Base-by-base conservation (phyloP, 2,888 invertebrate genomes). In the Muschampia plurimacula region DNA sequence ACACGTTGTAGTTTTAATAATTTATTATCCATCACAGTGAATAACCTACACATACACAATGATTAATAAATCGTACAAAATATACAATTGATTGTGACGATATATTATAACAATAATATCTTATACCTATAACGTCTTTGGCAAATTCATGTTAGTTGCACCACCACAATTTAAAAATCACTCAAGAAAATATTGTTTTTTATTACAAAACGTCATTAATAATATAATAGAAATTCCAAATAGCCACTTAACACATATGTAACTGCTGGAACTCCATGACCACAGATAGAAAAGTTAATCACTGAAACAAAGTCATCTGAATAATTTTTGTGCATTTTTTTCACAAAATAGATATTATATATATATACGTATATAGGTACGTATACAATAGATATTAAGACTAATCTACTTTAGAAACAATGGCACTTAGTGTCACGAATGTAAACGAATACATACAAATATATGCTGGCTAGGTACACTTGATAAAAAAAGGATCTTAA, bases 351-450 rank as follows among this genome's bases (percentile, higher is more conserved):
- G 12, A 13, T 12, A 2, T 46, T 36, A 6, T 32, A 2, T 32
- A 1, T 41, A 41, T 1, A 41, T 8, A 9, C 9, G 9, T 41
- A 8, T 32, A 32, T 32, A 32, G 2, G 32, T 32, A 32, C 32
- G 3, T 32, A 32, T 3, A 32, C 7, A 12, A 12, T 44, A 12
- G 9, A 44, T 44, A 3, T 44, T 44, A 12, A 12, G 9, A 49
- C 5, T n/a, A n/a, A 49, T n/a, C 4, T n/a, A 59, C 36, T 6
- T 32, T 32, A 36, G 6, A 67, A 44, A 44, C 39, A 59, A 67
- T 67, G 67, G 67, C 67, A 67, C 67, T 67, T 67, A 15, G 57
- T 67, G 44, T 57, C 67, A 67, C 57, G 67, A 44, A 57, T 15
- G 46, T 39, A 8, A 62, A 62, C 6, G 4, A 60, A 12, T 57